A percentile compares a stretch with the other conserved stretches of the same genome.
Evolutionary conservation across 2,113 vertebrate species (phyloP).

Genomic region (Mirounga angustirostris): DNA sequence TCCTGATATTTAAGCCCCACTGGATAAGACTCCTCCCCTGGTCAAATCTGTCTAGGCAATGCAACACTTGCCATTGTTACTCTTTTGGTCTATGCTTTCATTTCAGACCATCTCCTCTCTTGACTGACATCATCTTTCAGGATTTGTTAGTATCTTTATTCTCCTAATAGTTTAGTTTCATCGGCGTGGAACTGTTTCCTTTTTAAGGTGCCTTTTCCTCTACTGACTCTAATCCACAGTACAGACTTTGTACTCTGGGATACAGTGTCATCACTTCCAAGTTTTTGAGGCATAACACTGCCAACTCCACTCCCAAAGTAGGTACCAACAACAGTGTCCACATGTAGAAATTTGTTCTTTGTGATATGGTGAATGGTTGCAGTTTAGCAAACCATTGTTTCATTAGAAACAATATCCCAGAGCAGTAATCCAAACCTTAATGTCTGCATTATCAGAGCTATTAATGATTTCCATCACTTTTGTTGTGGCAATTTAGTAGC

Average conservation of each 20-base stretch:
- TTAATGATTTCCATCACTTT: slow-evolving; percentile 68
- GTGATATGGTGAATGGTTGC: background rate
- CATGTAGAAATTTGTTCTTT: slow-evolving; percentile 19
- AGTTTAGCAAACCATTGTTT: slow-evolving; percentile 56
- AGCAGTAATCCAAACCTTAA: slow-evolving; percentile 59
- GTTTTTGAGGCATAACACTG: background rate
- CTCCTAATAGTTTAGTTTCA: background rate
- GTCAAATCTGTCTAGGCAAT: background rate
- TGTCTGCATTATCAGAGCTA: slow-evolving; percentile 22
- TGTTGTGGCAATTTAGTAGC: slow-evolving; percentile 43
- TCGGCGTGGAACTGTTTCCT: background rate
- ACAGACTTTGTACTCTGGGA: background rate
- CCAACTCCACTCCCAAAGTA: background rate
- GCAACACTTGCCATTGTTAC: background rate
- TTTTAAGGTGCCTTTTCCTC: background rate
- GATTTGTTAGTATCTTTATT: background rate
- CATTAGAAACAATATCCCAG: slow-evolving; percentile 63
- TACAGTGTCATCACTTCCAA: background rate
- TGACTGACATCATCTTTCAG: background rate
- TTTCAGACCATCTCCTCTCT: background rate
- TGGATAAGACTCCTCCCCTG: background rate
- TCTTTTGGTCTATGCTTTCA: background rate
- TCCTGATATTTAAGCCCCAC: background rate
- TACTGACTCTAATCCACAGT: background rate
- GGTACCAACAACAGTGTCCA: background rate